Evolutionary conservation across 1,140 invertebrate genomes (phyloP).

Genomic region (Cryptotermes secundus): DNA sequence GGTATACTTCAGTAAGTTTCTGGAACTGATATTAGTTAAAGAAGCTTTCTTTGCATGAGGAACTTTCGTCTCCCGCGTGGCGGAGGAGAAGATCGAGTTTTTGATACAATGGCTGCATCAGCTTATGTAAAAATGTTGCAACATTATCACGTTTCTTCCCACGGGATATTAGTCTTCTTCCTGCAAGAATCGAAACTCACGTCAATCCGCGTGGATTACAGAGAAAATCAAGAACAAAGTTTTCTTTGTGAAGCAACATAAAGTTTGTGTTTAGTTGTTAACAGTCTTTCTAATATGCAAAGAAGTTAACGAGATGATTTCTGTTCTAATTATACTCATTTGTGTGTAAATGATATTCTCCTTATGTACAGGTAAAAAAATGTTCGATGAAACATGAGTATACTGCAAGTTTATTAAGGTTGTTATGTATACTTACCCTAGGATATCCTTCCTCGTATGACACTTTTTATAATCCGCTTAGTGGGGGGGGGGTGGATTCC

Average conservation of each 20-base stretch:
- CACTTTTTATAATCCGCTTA: no score
- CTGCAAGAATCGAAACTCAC: background rate
- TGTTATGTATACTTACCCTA: no score
- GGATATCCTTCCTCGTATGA: no score
- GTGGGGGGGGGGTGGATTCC: no score
- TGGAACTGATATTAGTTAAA: background rate
- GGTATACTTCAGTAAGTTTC: background rate
- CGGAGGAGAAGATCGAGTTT: constrained; percentile 14
- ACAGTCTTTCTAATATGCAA: no score
- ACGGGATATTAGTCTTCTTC: constrained; percentile 18
- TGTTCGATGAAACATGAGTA: no score
- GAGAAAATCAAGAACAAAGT: background rate
- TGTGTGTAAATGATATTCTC: no score
- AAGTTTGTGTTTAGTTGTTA: background rate
- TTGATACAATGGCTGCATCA: constrained; percentile 19
- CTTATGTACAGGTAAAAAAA: no score
- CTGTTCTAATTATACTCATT: no score
- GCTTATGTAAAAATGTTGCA: constrained; percentile 19
- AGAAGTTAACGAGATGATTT: no score
- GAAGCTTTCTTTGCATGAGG: background rate
- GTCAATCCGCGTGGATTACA: background rate
- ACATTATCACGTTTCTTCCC: constrained; percentile 14
- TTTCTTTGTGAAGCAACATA: background rate
- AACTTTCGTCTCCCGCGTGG: background rate
- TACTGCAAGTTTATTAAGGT: no score